These are phyloP conservation scores for Catostomus latipinnis DNA, from an alignment of 2,797 vertebrate genomes.

Conservation along the genomic window DNA sequence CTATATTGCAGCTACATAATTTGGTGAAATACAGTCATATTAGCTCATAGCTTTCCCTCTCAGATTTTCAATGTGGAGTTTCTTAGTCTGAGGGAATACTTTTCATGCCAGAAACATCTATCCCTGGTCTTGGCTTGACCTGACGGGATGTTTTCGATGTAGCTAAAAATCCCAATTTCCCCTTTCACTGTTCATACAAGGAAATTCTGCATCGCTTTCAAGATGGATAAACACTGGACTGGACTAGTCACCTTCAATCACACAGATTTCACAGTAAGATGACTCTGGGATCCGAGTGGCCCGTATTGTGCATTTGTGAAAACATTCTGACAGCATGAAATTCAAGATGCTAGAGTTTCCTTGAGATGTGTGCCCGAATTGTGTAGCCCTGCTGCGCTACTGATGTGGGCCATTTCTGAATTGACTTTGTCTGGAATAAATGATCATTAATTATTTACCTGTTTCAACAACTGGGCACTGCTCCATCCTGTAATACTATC, in stretches of 20 bases:
- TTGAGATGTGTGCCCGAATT: not conserved
- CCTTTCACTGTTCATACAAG: not conserved
- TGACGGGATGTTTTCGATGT: not conserved
- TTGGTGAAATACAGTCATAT: too few relatives aligned
- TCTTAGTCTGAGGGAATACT: not conserved
- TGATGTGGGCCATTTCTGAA: slow-evolving; percentile 50
- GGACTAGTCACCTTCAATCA: slow-evolving; percentile 41
- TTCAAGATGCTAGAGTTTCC: slow-evolving; percentile 40
- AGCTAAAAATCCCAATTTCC: slow-evolving; percentile 15
- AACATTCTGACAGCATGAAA: slow-evolving; percentile 48
- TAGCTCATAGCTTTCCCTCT: not conserved
- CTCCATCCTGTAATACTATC: slow-evolving; percentile 52
- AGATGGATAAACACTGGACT: slow-evolving; percentile 13
- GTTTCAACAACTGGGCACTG: slow-evolving; percentile 49
- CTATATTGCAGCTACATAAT: not conserved
- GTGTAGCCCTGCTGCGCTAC: not conserved
- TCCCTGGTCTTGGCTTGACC: slow-evolving; percentile 10
- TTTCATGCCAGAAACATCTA: not conserved
- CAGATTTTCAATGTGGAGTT: not conserved
- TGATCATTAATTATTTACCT: slow-evolving; percentile 60
- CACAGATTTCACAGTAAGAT: slow-evolving; percentile 14
- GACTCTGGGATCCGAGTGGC: slow-evolving; percentile 22
- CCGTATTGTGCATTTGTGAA: slow-evolving; percentile 30
- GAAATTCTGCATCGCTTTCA: slow-evolving; percentile 1
- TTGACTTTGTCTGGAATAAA: slow-evolving; percentile 46